These are phyloP conservation scores for Neolamprologus falcicula DNA, from an alignment of 2,113 vertebrate genomes.

Conservation along the genomic window DNA sequence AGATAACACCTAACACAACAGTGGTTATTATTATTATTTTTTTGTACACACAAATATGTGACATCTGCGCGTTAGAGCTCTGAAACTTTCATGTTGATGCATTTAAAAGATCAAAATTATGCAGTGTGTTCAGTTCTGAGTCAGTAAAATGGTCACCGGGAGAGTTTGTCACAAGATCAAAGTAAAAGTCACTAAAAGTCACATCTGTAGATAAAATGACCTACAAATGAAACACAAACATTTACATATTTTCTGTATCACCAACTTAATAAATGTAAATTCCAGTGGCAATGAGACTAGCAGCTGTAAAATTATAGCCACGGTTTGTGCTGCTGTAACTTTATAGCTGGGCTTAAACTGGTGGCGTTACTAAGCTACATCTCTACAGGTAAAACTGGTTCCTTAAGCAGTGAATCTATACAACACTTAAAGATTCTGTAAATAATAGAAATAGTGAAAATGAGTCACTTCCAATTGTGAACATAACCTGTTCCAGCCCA, in stretches of 20 bases:
- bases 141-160: accelerated
- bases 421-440: neutral
- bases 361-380: neutral
- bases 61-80: neutral
- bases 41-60: neutral
- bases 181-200: neutral
- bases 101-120: neutral
- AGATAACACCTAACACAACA: neutral
- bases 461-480: neutral
- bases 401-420: neutral
- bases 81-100: neutral
- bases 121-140: neutral
- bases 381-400: neutral
- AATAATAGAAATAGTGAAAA: neutral
- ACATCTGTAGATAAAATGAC: neutral
- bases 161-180: neutral
- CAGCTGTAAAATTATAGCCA: neutral
- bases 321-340: neutral
- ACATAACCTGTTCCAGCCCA: neutral
- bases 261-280: accelerated
- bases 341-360: neutral
- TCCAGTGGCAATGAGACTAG: neutral
- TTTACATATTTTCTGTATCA: neutral
- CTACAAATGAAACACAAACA: neutral
- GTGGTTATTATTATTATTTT: neutral